These are phyloP conservation scores for Heliconius aoede DNA, from an alignment of 2,888 invertebrate genomes.

Conservation along the genomic window DNA sequence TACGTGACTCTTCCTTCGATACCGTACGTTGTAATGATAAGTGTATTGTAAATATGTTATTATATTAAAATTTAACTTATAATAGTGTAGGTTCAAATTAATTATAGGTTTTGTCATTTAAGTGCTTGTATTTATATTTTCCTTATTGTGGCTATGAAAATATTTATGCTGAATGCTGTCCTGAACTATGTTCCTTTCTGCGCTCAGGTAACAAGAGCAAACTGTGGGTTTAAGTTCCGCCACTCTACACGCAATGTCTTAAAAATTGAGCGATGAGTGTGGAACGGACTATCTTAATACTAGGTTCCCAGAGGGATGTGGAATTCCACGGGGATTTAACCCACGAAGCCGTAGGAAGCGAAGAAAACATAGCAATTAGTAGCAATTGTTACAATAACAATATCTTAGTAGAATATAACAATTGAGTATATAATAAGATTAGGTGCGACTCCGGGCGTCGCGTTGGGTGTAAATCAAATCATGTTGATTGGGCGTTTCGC, in stretches of 20 bases:
- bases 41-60: constrained; percentile 34
- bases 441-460: not conserved
- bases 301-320: too few relatives aligned
- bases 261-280: too few relatives aligned
- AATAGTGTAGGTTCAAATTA: constrained; percentile 1
- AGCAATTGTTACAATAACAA: not conserved
- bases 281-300: too few relatives aligned
- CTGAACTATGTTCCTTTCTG: too few relatives aligned
- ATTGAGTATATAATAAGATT: not conserved
- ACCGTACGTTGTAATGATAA: not conserved
- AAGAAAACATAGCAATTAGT: too few relatives aligned
- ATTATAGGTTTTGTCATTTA: not conserved
- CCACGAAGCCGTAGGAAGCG: too few relatives aligned
- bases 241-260: too few relatives aligned
- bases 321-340: too few relatives aligned
- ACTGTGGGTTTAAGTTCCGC: too few relatives aligned
- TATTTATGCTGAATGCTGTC: too few relatives aligned
- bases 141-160: too few relatives aligned
- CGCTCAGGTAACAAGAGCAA: too few relatives aligned
- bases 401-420: constrained; percentile 6
- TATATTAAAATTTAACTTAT: constrained; percentile 11
- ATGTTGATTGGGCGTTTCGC: constrained; percentile 58
- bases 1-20: constrained; percentile 58
- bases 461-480: constrained; percentile 49
- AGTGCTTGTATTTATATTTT: not conserved